phyloP scores from a whole-genome alignment of 1,140 invertebrate genomes.

The Tetramorium simillimum region DNA sequence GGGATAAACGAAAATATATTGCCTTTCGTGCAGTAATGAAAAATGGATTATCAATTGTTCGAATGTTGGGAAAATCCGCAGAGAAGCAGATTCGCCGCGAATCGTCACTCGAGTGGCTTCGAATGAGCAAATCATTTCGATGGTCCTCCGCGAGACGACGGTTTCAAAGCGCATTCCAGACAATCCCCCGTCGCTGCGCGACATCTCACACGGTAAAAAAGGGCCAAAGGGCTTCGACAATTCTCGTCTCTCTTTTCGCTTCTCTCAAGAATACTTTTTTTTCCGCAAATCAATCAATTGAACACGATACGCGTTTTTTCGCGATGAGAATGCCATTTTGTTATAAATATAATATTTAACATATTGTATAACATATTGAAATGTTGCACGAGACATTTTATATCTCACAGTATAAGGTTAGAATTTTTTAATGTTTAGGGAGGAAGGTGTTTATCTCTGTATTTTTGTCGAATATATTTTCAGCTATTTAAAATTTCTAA shows the following conservation, averaged over 20 bases:
- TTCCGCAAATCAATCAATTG: not conserved
- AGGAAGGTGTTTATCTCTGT: not conserved
- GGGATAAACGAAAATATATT: not conserved
- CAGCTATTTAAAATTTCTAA: not conserved
- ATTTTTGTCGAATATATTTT: not conserved
- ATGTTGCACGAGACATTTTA: not conserved
- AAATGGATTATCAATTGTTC: slow-evolving; percentile 38
- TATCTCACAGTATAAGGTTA: not conserved
- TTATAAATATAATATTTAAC: not conserved
- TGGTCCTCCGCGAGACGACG: slow-evolving; percentile 34
- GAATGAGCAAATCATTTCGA: slow-evolving; percentile 57
- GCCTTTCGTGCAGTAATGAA: slow-evolving; percentile 33
- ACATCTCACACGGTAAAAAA: slow-evolving; percentile 28
- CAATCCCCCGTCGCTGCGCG: not conserved
- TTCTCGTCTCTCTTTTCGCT: not conserved
- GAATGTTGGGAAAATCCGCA: not conserved
- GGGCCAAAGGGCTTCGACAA: not conserved
- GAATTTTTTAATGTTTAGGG: not conserved
- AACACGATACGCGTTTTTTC: not conserved
- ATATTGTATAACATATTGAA: too few relatives aligned
- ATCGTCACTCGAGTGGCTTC: slow-evolving; percentile 31
- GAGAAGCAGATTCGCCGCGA: slow-evolving; percentile 9
- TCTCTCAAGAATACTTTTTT: not conserved
- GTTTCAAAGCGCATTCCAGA: slow-evolving; percentile 31
- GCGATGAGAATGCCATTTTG: not conserved